Base-by-base conservation (phyloP, 2,113 vertebrate genomes). In the Typhlomys cinereus region DNA sequence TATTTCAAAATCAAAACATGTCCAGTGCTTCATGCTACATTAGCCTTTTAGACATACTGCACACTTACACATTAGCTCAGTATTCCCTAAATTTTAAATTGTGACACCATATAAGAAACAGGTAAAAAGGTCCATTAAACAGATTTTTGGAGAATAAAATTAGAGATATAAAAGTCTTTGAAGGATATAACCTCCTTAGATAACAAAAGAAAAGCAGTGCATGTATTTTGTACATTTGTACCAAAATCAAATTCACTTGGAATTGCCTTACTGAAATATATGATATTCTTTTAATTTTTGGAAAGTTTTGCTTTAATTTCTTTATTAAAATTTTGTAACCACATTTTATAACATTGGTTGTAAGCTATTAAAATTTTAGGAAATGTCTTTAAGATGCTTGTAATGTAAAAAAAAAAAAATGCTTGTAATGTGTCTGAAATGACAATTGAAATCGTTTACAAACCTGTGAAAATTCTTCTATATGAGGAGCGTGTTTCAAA, bases 321-420 rank as follows among this genome's bases (percentile, higher is more conserved):
- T 86, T 79, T 79, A 70, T 64, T 86, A 80, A 93, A 87, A n/a
- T 10, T 69, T 74, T 70, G 61, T 84, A 84, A 82, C 82, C 7
- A n/a, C 66, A 3, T 84, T 83, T 93, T 52, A 66, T 84, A 70
- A 75, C 25, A 71, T 39, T 70, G 41, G 17, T 31, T 89, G 92
- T 21, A 83, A 95, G 73, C 4, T 4, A 70, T 44, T 50, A 78
- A 82, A 86, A 75, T 71, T 4, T 67, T 92, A 85, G 57, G 1
- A 48, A 84, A 59, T 71, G 18, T 36, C 39, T 44, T 39, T 91
- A 27, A 21, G 21, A 50, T 48, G 8, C 34, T 17, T 74, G 34
- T 71, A 48, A n/a, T n/a, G n/a, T n/a, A n/a, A n/a, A n/a, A n/a
- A n/a, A n/a, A n/a, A n/a, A 3, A 67, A 10, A 80, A n/a, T 82